Base-by-base conservation (phyloP, 2,888 invertebrate species). In the Phania funesta region DNA sequence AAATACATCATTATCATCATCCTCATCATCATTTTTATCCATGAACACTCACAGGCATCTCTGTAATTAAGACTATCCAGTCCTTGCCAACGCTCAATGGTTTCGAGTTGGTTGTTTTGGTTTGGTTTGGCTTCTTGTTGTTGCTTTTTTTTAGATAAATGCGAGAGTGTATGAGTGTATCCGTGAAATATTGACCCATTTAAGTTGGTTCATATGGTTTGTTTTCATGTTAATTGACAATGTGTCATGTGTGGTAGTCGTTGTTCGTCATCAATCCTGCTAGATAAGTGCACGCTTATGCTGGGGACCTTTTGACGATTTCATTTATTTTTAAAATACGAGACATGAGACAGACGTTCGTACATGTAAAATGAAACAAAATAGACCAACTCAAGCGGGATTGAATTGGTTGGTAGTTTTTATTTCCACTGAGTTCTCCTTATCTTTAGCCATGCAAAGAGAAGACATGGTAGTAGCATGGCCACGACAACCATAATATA, bases 181-280 rank as follows among this genome's bases (percentile, higher is more conserved):
- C 16, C 22, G 7, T 70, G 46, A 38, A 48, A 50, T 54, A 70
- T 65, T 78, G 78, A 71, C 78, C 71, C 71, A 71, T 58, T 78
- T 71, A 65, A 71, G 56, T 56, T 48, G 32, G 29, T 56, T 78
- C 20, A 18, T 29, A 29, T 26, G 41, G 22, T 54, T 46, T 13
- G 29, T 48, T 54, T 48, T 71, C 35, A 58, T 78, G 56, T 20
- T 64, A 65, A 71, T 78, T 64, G 64, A 71, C 46, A 62, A 38
- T 70, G 62, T 64, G 60, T 6, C 67, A 29, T 50, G 44, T 26
- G 16, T 32, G 16, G 22, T 50, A 20, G 38, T 48, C 11, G n/a
- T 56, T 56, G 20, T 9, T 35, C 24, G 24, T 44, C 18, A 68
- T 29, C 2, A 48, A 67, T 16, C 13, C 56, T 56, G 48, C 20